A percentile compares a stretch with the other conserved stretches of the same genome.
These are phyloP conservation scores for Troglohyphantes excavatus DNA, from an alignment of 2,888 invertebrate species.

Conservation along the genomic window DNA sequence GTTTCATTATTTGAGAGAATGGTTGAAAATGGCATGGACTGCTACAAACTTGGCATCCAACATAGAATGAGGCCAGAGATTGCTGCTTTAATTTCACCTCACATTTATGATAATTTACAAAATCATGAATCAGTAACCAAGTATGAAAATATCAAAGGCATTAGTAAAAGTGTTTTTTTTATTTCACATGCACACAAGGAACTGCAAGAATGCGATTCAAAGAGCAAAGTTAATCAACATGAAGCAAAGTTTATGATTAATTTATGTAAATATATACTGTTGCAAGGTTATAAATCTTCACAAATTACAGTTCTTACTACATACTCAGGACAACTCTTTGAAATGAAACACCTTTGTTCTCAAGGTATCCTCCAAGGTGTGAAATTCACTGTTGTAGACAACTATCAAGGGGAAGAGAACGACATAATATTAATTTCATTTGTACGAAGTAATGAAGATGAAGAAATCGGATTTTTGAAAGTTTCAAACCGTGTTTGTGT, in stretches of 20 bases:
- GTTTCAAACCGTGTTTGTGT: conserved; percentile 81
- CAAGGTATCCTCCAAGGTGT: conserved; percentile 11
- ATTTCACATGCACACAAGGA: conserved; percentile 78
- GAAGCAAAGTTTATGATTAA: conserved; percentile 81
- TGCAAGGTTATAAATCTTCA: conserved; percentile 80
- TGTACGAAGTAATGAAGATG: conserved; percentile 80
- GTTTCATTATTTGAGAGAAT: conserved; percentile 83
- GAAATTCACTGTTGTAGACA: conserved; percentile 80
- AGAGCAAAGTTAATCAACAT: conserved; percentile 80
- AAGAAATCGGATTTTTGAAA: conserved; percentile 82
- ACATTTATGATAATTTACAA: conserved; percentile 81
- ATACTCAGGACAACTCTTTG: conserved; percentile 82
- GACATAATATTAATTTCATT: conserved; percentile 81
- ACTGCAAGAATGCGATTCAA: conserved; percentile 65
- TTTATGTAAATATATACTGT: conserved; percentile 80
- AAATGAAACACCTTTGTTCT: conserved; percentile 66
- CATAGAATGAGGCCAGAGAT: conserved; percentile 83
- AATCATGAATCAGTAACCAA: conserved; percentile 80
- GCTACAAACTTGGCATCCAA: conserved; percentile 82
- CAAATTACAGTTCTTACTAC: conserved; percentile 82
- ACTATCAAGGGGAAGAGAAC: conserved; percentile 81
- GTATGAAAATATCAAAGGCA: conserved; percentile 81
- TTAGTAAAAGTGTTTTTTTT: conserved; percentile 81
- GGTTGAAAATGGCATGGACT: conserved; percentile 81
- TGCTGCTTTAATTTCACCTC: conserved; percentile 81